These are phyloP conservation scores for Parazoanthus darwini DNA, from an alignment of 92 coral and sea anemone species.

Conservation along the genomic window DNA sequence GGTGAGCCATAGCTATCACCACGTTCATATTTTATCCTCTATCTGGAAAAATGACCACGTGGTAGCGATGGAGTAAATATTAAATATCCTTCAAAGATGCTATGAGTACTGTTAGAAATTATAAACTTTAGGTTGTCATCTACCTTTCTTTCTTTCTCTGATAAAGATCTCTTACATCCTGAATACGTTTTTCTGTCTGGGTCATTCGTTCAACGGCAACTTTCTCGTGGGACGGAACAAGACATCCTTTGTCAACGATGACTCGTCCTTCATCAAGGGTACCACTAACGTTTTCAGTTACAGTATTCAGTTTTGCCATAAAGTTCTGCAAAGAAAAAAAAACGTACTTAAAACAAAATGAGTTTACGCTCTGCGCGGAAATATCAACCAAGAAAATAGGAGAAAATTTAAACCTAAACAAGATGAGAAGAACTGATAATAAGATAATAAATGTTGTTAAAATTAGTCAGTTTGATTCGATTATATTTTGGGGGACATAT, in stretches of 20 bases:
- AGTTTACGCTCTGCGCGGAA: background rate
- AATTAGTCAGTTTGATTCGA: no score
- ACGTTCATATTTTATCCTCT: no score
- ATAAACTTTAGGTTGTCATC: no score
- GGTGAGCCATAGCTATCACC: no score
- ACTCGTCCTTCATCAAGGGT: conserved; percentile 24
- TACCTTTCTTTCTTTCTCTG: conserved; percentile 34
- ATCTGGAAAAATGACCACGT: no score
- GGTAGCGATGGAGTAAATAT: no score
- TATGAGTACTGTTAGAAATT: no score
- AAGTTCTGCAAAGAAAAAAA: conserved; percentile 13
- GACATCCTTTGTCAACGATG: background rate
- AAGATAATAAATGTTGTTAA: no score
- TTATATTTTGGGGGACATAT: no score
- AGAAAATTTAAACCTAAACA: background rate
- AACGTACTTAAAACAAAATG: background rate
- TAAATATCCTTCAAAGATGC: no score
- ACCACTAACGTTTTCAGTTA: background rate
- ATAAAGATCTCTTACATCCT: conserved; percentile 1
- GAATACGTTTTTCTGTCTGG: conserved; percentile 29
- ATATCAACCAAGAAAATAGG: background rate
- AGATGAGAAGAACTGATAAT: no score
- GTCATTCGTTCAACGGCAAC: conserved; percentile 11
- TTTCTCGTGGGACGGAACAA: conserved; percentile 7
- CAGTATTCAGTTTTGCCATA: background rate